Evolutionary conservation across 1,140 invertebrate species (phyloP), one percentile per base, ranked within the genome.

Genomic region (Hirudo medicinalis): DNA sequence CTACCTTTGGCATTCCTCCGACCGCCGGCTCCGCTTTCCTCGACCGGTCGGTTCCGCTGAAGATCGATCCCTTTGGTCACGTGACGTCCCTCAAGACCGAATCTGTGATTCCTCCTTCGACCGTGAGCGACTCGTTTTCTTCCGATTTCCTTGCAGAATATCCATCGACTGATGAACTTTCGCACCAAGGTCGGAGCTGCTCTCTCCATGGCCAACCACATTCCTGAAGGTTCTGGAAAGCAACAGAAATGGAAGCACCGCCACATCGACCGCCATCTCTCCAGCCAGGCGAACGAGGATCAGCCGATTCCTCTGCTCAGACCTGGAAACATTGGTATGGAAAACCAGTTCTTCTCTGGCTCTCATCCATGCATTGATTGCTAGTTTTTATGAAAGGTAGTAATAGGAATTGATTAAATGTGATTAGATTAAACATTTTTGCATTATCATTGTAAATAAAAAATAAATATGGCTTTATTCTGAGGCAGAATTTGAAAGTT

Each of bases 241-340:
- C 69, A 70, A 22, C 69, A 49, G 32, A 70, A 70, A 43, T 70
- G 69, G 69, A 70, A 70, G n/a, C 69, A 70, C 22, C 69, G 69
- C 49, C 69, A 70, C 69, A 70, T 70, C n/a, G 43, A 70, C 49
- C 40, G 69, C 43, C 69, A 70, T 43, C 69, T 70, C 17, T 70
- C 69, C 22, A 70, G 69, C 53, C 57, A 63, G 19, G 29, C 22
- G 11, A 4, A 63, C 22, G 22, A 22, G 22, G 57, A 63, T 63
- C 57, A 63, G 19, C 57, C 57, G 11, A 63, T 63, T 32, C 6
- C 57, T 1, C 57, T 63, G 20, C 43, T 49, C 43, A 49, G 43
- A 49, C 4, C 29, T 63, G 57, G 57, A 63, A 63, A 63, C 57
- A 22, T 32, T 63, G 57, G 57, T 63, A 32, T 25, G 57, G 29